Evolutionary conservation across 1,140 invertebrate genomes (phyloP).

Genomic region (Drosophila burlai): DNA sequence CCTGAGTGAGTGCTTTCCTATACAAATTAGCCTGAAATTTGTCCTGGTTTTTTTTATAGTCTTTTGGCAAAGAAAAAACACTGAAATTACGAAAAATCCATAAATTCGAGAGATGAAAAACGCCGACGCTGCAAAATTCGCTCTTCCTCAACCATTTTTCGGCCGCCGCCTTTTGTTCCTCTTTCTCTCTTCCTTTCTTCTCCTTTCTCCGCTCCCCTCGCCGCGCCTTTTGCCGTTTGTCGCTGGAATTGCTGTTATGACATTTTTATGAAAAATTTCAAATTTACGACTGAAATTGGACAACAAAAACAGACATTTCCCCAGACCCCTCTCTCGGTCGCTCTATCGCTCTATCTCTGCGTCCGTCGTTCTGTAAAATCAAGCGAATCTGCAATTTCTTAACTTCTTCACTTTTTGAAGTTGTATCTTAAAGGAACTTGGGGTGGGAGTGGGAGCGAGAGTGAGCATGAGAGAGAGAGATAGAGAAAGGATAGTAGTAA

Average conservation of each 20-base stretch:
- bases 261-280: conserved; percentile 84
- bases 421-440: conserved; percentile 1
- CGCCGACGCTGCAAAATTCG: conserved; percentile 73
- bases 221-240: conserved; percentile 44
- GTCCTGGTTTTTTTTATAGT: conserved; percentile 52
- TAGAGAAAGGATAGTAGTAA: not conserved
- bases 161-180: conserved; percentile 47
- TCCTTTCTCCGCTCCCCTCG: conserved; percentile 11
- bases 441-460: not conserved
- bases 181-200: conserved; percentile 35
- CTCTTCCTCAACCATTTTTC: conserved; percentile 47
- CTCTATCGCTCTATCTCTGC: not conserved
- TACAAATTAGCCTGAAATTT: conserved; percentile 68
- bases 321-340: conserved; percentile 1
- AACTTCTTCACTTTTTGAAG: conserved; percentile 42
- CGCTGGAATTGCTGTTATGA: conserved; percentile 81
- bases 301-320: conserved; percentile 57
- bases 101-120: conserved; percentile 81
- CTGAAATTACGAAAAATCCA: conserved; percentile 72
- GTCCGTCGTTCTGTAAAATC: conserved; percentile 52
- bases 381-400: conserved; percentile 55
- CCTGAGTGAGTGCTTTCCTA: conserved; percentile 25
- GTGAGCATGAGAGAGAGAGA: not conserved
- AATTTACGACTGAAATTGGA: conserved; percentile 76
- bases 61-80: conserved; percentile 22